phyloP scores from a whole-genome alignment of 2,888 invertebrate genomes.

The Orgyia antiqua region DNA sequence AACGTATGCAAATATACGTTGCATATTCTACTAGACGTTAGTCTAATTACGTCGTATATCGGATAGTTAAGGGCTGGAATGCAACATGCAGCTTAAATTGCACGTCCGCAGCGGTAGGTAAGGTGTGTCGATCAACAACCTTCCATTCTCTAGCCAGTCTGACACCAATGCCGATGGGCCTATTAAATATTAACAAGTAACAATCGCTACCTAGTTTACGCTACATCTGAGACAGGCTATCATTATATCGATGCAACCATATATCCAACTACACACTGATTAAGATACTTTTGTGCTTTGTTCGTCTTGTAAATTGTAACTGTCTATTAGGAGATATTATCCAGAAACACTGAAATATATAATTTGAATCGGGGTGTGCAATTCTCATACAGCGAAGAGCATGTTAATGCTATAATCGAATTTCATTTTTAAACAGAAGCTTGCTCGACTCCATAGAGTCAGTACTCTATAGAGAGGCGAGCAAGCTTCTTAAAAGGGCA shows the following conservation, averaged over 20 bases:
- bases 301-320: too few species aligned
- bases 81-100: slow-evolving; percentile 49
- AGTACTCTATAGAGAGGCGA: too few species aligned
- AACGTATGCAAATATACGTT: slow-evolving; percentile 32
- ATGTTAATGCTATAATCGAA: too few species aligned
- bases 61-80: slow-evolving; percentile 48
- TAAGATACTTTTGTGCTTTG: too few species aligned
- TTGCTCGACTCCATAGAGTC: too few species aligned
- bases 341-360: too few species aligned
- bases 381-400: too few species aligned
- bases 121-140: slow-evolving; percentile 66
- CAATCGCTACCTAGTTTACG: slow-evolving; percentile 38
- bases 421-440: too few species aligned
- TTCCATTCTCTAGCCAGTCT: slow-evolving; percentile 61
- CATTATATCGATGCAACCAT: slow-evolving; percentile 16
- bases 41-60: slow-evolving; percentile 40
- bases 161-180: slow-evolving; percentile 60
- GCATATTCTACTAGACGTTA: slow-evolving; percentile 26
- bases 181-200: slow-evolving; percentile 56
- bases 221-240: slow-evolving; percentile 19
- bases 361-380: too few species aligned
- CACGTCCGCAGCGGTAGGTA: slow-evolving; percentile 42
- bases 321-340: too few species aligned
- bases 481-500: too few species aligned
- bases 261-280: slow-evolving; percentile 12